These are phyloP conservation scores for Diabrotica undecimpunctata DNA, from an alignment of 1,140 invertebrate genomes.

Conservation along the genomic window DNA sequence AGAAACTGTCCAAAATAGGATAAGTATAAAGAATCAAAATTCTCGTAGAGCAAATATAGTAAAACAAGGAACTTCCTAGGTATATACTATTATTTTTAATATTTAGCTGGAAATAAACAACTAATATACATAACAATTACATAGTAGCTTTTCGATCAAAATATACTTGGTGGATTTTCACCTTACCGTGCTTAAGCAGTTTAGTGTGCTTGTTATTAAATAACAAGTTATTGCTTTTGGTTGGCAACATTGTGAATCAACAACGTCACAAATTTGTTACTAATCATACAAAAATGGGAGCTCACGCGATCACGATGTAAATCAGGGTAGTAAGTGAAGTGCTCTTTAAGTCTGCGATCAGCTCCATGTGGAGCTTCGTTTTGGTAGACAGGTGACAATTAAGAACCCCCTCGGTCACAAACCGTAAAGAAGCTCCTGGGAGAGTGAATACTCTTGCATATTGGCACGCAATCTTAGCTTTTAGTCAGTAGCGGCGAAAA, in stretches of 20 bases:
- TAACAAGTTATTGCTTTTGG: background rate
- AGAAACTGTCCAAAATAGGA: too few species aligned
- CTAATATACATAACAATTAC: too few species aligned
- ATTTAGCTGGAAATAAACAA: too few species aligned
- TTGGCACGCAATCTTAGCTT: conserved; percentile 22
- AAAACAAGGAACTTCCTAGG: too few species aligned
- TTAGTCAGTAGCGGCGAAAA: conserved; percentile 2
- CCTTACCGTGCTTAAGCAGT: too few species aligned
- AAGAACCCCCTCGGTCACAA: conserved; percentile 18
- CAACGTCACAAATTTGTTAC: conserved; percentile 9
- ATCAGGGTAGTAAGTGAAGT: conserved; percentile 17
- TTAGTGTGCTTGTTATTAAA: too few species aligned
- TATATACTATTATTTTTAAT: too few species aligned
- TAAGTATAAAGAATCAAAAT: too few species aligned
- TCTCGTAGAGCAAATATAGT: too few species aligned
- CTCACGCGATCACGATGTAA: conserved; percentile 26
- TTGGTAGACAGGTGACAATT: conserved; percentile 25
- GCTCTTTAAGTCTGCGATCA: background rate
- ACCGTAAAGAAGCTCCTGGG: conserved; percentile 23
- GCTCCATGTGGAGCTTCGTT: conserved; percentile 2
- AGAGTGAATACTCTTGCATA: conserved; percentile 15
- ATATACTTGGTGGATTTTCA: too few species aligned
- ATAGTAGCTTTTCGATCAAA: too few species aligned
- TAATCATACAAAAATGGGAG: conserved; percentile 21
- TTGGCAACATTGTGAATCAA: conserved; percentile 5